Evolutionary conservation across 1,140 invertebrate genomes (phyloP).

Genomic region (Grapholita molesta): DNA sequence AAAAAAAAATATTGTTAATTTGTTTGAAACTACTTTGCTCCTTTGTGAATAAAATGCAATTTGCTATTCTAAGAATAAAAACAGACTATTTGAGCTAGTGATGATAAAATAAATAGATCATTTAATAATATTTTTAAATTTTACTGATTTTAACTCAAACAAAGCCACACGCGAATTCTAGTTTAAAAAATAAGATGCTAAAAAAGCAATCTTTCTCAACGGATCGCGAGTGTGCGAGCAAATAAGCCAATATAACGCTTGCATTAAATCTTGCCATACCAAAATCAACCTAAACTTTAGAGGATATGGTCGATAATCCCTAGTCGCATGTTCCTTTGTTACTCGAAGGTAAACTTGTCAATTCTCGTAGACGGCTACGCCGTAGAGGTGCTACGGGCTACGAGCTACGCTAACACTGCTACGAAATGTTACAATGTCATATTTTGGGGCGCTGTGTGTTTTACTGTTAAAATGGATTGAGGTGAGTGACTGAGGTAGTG

Average conservation of each 20-base stretch:
- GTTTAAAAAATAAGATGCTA: background rate
- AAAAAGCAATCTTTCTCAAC: conserved; percentile 1
- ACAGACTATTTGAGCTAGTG: too few relatives aligned
- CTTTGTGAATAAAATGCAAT: too few relatives aligned
- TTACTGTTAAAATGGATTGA: too few relatives aligned
- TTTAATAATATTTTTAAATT: too few relatives aligned
- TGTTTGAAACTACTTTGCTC: too few relatives aligned
- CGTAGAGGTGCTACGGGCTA: background rate
- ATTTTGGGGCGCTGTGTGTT: too few relatives aligned
- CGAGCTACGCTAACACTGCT: background rate
- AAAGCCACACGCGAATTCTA: background rate
- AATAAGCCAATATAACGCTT: background rate
- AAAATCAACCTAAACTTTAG: background rate
- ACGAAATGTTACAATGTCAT: too few relatives aligned
- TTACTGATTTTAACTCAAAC: too few relatives aligned
- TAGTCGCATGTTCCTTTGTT: background rate
- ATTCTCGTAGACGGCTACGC: background rate
- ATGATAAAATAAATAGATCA: too few relatives aligned
- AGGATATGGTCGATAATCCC: background rate
- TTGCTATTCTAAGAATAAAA: too few relatives aligned
- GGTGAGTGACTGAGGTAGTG: too few relatives aligned
- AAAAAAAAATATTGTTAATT: too few relatives aligned
- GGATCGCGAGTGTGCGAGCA: background rate
- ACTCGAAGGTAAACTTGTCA: background rate
- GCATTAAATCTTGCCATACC: background rate